Evolutionary conservation across 1,140 invertebrate genomes (phyloP), one percentile per base, ranked within the genome.

Genomic region (Hesperophylax magnus): DNA sequence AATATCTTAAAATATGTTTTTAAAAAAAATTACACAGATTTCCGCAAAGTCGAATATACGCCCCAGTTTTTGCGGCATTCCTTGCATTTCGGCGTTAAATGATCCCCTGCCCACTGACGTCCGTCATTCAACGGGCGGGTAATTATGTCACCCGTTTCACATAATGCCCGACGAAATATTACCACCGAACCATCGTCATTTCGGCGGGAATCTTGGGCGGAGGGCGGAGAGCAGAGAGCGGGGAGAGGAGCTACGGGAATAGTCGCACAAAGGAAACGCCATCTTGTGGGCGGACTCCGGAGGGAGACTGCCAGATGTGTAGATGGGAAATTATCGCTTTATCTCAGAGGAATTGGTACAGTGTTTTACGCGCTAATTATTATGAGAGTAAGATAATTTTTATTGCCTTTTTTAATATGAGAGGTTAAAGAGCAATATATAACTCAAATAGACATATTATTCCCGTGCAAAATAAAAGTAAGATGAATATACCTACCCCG

Each of bases 81-180:
- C 67, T 53, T 11, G 67, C 67, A 52, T 72, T 72, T 72, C 67
- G 47, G 67, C 67, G 52, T 53, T 72, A 53, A 72, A 72, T 72
- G 11, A 72, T 56, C 69, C 39, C n/a, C n/a, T 52, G 69, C 15
- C 69, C 20, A 20, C 39, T 20, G 52, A 54, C 69, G 52, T 72
- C 20, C 69, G 47, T 54, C 69, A 54, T 72, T 72, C 69, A 53
- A 27, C 69, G n/a, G 8, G 52, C 3, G 20, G 18, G 69, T 72
- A 72, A 72, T 72, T 54, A 54, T 53, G 69, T 72, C 69, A 72
- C 52, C 47, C 39, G 53, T 72, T 72, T 72, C 69, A 53, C 47
- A 72, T 56, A 20, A 54, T 52, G 52, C 69, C 27, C 54, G 15
- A 54, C 52, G 22, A 72, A 56, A 72, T 72, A 22, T 72, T 72